Base-by-base conservation (phyloP, 1,140 invertebrate species). In the Saccostrea echinata region DNA sequence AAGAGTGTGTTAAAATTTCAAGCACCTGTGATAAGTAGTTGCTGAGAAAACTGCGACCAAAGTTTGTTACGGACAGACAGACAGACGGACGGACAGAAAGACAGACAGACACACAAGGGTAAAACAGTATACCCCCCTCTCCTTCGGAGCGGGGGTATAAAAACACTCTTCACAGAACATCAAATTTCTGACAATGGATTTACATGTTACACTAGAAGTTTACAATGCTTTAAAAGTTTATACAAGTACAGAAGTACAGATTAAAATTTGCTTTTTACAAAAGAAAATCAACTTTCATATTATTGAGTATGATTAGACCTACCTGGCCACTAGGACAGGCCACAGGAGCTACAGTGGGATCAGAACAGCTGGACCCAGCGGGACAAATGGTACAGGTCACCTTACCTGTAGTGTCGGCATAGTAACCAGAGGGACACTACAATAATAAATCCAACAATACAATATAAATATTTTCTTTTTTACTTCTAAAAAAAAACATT, bases 371-470 rank as follows among this genome's bases (percentile, higher is more conserved):
- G 30, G 89, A 92, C 21, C 92, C 92, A 3, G 91, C 92, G n/a
- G 93, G 92, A 90, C 94, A 94, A 18, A 91, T 90, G 1, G 91
- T 93, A 88, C 94, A 94, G 9, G 76, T 85, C 4, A 85, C 82
- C 13, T 51, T 86, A 3, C 92, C 92, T 24, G 91, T 90, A 18
- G 85, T 76, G 21, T 88, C 88, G 0, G 90, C 87, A 87, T 94
- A 94, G 84, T 93, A 94, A n/a, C 94, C 94, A 82, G 85, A 81
- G 30, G 94, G 86, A 90, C 94, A 94, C 94, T 94, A 90, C 87
- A 91, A 92, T 24, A n/a, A 52, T 3, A 18, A 51, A 43, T 35
- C 13, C 71, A 80, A 30, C 43, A 43, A 80, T 11, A 30, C 27
- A 80, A 27, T 33, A 80, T 30, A 30, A 27, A 76, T 9, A 3